Conservation (phyloP, 2,797 vertebrate genomes). For the Pterois miles region DNA sequence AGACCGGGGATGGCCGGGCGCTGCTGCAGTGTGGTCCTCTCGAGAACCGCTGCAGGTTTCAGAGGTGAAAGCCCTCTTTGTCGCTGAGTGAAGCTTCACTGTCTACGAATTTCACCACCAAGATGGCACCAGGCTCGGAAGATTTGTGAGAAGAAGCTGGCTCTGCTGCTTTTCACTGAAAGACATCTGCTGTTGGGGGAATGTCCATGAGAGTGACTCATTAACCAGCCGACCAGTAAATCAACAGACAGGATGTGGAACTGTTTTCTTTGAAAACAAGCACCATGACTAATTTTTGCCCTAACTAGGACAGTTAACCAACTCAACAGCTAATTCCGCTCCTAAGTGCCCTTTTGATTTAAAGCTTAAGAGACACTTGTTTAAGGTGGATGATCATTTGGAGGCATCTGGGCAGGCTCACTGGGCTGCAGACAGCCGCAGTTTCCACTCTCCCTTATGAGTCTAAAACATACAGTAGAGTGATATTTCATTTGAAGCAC, state of each 20-base stretch:
- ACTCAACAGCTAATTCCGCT: slow-evolving; percentile 16
- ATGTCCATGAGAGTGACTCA: slow-evolving; percentile 62
- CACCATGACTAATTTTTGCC: slow-evolving; percentile 54
- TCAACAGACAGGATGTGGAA: slow-evolving; percentile 62
- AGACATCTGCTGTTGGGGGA: slow-evolving; percentile 61
- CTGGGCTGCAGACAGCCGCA: slow-evolving; percentile 29
- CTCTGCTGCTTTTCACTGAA: slow-evolving; percentile 56
- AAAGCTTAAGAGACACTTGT: slow-evolving; percentile 61
- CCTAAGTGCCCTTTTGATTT: slow-evolving; percentile 56
- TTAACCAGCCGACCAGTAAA: slow-evolving; percentile 59
- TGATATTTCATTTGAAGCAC: slow-evolving; percentile 41
- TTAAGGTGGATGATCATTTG: slow-evolving; percentile 53
- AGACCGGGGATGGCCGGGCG: slow-evolving; percentile 37
- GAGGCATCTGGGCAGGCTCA: slow-evolving; percentile 53
- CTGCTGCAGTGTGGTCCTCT: slow-evolving; percentile 64
- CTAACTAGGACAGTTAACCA: slow-evolving; percentile 35
- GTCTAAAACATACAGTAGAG: slow-evolving; percentile 12
- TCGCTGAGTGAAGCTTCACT: slow-evolving; percentile 52
- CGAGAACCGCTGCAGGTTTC: slow-evolving; percentile 47
- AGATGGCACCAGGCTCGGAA: slow-evolving; percentile 58
- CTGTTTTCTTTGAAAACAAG: slow-evolving; percentile 76
- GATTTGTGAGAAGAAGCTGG: slow-evolving; percentile 57
- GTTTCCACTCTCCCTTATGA: slow-evolving; percentile 54
- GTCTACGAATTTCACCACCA: slow-evolving; percentile 54
- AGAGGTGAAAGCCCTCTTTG: slow-evolving; percentile 75